Evolutionary conservation across 2,797 vertebrate species (phyloP).

Genomic region (Arctocebus calabarensis): DNA sequence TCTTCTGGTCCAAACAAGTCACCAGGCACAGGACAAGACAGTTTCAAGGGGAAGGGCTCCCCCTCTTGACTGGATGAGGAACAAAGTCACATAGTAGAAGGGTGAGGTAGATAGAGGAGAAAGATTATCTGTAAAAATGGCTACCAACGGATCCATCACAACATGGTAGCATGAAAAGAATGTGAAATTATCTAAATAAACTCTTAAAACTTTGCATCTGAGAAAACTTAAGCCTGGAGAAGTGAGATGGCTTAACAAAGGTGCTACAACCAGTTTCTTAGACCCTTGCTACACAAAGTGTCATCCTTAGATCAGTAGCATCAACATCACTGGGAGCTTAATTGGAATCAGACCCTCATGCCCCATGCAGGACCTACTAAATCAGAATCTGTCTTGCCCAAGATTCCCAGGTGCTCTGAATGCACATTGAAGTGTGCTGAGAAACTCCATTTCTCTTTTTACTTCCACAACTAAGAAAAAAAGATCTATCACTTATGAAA

Average conservation of each 20-base stretch:
- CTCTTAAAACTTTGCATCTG: constrained; percentile 27
- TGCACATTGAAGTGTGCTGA: not conserved
- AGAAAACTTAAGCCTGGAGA: constrained; percentile 9
- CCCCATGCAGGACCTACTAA: not conserved
- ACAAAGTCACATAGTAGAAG: not conserved
- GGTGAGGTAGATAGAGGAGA: not conserved
- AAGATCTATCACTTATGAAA: not conserved
- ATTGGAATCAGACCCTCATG: constrained; percentile 1
- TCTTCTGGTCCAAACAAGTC: not conserved
- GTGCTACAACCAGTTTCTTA: not conserved
- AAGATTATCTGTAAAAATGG: not conserved
- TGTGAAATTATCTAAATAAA: constrained; percentile 22
- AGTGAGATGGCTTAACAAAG: not conserved
- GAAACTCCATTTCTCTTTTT: not conserved
- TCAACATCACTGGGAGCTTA: not conserved
- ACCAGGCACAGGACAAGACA: not conserved
- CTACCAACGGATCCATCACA: not conserved
- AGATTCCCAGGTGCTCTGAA: not conserved
- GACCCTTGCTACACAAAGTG: not conserved
- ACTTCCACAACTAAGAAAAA: not conserved
- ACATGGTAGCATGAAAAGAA: not conserved
- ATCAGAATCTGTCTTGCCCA: not conserved
- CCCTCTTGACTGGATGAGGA: not conserved
- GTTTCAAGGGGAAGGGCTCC: not conserved
- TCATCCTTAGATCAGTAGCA: not conserved